Conservation (phyloP, 2,888 invertebrate species). For the Autographa gamma region DNA sequence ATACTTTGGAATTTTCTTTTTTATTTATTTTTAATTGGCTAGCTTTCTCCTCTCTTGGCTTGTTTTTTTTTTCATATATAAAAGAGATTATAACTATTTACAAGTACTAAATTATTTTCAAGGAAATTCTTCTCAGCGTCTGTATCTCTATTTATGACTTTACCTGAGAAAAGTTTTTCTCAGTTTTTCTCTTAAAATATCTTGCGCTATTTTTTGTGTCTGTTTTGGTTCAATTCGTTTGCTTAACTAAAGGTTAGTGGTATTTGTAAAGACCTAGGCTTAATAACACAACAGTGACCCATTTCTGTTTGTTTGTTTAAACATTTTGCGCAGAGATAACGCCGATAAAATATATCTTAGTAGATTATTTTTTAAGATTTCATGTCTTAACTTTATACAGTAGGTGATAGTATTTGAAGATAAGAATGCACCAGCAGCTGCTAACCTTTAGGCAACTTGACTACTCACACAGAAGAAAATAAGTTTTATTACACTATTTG, state of each 20-base stretch:
- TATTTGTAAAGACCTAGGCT: slow-evolving; percentile 16
- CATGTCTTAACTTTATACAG: background rate
- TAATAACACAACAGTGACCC: slow-evolving; percentile 36
- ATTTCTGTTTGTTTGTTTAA: slow-evolving; percentile 32
- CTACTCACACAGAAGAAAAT: too few relatives aligned
- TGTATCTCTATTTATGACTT: background rate
- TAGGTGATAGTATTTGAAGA: background rate
- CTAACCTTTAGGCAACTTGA: too few relatives aligned
- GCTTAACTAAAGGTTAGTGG: background rate
- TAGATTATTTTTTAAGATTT: slow-evolving; percentile 26
- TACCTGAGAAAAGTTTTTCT: too few relatives aligned
- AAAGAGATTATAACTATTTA: too few relatives aligned
- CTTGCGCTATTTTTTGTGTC: background rate
- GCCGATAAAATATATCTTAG: slow-evolving; percentile 31
- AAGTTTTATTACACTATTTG: too few relatives aligned
- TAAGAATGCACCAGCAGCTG: background rate
- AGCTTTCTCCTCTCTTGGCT: background rate
- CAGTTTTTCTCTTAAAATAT: too few relatives aligned
- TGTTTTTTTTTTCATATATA: background rate
- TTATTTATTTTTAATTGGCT: background rate
- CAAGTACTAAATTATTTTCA: background rate
- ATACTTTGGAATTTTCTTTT: background rate
- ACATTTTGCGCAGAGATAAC: slow-evolving; percentile 44
- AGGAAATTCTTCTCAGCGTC: background rate
- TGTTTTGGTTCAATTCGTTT: background rate